Evolutionary conservation across 2,797 vertebrate genomes (phyloP), one percentile per base, ranked within the genome.

Genomic region (Sebastes taczanowskii): DNA sequence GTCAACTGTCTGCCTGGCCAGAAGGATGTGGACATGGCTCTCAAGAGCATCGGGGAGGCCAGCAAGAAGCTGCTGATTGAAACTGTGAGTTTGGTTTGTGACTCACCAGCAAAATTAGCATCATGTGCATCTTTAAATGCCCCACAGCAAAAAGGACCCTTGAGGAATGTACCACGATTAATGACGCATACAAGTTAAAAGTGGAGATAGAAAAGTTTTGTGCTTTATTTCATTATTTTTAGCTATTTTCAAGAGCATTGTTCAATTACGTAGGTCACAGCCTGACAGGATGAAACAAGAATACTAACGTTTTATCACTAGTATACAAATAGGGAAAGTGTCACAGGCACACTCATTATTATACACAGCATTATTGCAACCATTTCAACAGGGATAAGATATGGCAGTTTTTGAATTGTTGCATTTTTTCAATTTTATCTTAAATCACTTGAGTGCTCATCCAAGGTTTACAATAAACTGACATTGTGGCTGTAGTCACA

Each of bases 1-100:
- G 99, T 99, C 81, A 99, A 99, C 92, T 99, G 98, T 90, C 96
- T 99, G 64, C 99, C 99, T 6, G 99, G 99, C 22, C 99, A 99
- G 93, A 99, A 99, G 91, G 98, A 99, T 70, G 98, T 99, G 65
- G 99, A 99, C 68, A 96, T 99, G 95, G 99, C 99, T 74, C 95
- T 99, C 56, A 98, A 98, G 91, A 99, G 97, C 90, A 99, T 99
- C 1, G 98, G 98, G 2, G 99, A 99, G 85, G 97, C 99, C 84
- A 99, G 99, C 96, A 99, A 99, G 94, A 99, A 99, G 90, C 95
- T 99, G 71, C 97, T 99, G 53, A 96, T 98, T 69, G 99, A 99
- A 88, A 97, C 93, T 65, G 99, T 99, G 92, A 96, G 97, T 84
- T 53, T 16, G 22, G 3, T 46, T n/a, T 29, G 60, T 58, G 69